Evolutionary conservation across 2,797 vertebrate species (phyloP), one percentile per base, ranked within the genome.

Genomic region (Hippoglossus hippoglossus): DNA sequence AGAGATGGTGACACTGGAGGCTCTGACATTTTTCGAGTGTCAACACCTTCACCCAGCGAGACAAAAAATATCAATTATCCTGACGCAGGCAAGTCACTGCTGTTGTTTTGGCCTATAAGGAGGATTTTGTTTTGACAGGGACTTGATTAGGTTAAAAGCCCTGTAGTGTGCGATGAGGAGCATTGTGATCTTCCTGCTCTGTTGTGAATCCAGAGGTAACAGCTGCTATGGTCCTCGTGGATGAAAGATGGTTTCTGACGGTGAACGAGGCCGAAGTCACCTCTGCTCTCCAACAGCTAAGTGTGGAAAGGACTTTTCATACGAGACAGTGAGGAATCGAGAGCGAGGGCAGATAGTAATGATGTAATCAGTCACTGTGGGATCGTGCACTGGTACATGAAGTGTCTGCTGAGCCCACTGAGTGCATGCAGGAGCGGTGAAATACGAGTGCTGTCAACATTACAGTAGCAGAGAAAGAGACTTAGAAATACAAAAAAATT

Each of bases 291-390:
- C 81, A 66, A 73, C 76, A 46, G 82, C 78, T 78, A 50, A 1
- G 28, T 61, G 77, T 63, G 62, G 59, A 78, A 67, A 70, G 82
- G 75, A 86, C 87, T 73, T 76, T 24, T 73, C 72, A 81, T 87
- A 81, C 71, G 71, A 85, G 90, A 92, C 89, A 88, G 80, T 82
- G 89, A 89, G 67, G 70, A 61, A 87, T 76, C 41, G 71, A 36
- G 55, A 70, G 80, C 77, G 66, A 3, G 16, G 67, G 60, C 67
- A 54, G 69, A 76, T 60, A 28, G 81, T 84, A 82, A 91, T 80
- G 77, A 89, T 79, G 81, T 80, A 72, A 91, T 92, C 89, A 88
- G 88, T 92, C 87, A 86, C 80, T 22, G 60, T 63, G 86, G 51
- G 86, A 84, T 84, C 71, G 47, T 5, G 41, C 60, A 46, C 65